Base-by-base conservation (phyloP, 2,888 invertebrate genomes). In the Aspidapion aeneum region DNA sequence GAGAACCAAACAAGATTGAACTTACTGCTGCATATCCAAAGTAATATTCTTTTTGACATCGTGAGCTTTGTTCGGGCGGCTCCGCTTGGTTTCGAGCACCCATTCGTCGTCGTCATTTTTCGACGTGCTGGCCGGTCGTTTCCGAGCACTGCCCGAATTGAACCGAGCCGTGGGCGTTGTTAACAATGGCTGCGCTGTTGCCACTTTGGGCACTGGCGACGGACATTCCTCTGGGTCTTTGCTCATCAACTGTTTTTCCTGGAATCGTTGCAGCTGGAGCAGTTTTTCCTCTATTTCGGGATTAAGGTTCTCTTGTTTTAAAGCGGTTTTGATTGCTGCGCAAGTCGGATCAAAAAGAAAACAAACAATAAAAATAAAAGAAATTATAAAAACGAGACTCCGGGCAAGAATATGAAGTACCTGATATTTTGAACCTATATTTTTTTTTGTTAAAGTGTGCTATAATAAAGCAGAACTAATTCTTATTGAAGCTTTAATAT, bases 211-310 rank as follows among this genome's bases (percentile, higher is more conserved):
- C 79, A 73, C 76, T 71, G 68, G 79, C 74, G 58, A 73, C 63
- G 60, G 74, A 72, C 61, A 69, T 21, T 66, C 72, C 21, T 67
- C 72, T 22, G 66, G 70, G 68, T 70, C 70, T 55, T 63, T 70
- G 87, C 89, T 90, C 88, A 90, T 89, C 35, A 35, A 12, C 70
- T 89, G 87, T 70, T 88, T 87, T 77, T 93, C 93, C 74, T 93
- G 93, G 74, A 91, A 93, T 58, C 91, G 86, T 79, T 95, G 95
- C 72, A 95, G 84, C 72, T 93, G 93, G 52, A 95, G 82, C 57
- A 96, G 81, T 77, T 96, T 96, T 74, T 96, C 94, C 78, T 95
- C 94, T 68, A 96, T 93, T 80, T 95, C 95, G 0, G 95, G 95
- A 77, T 93, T 92, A 20, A 95, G 83, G 78, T 94, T 94, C 74